Evolutionary conservation across 2,888 invertebrate genomes (phyloP).

Genomic region (Periphyllus acericola): DNA sequence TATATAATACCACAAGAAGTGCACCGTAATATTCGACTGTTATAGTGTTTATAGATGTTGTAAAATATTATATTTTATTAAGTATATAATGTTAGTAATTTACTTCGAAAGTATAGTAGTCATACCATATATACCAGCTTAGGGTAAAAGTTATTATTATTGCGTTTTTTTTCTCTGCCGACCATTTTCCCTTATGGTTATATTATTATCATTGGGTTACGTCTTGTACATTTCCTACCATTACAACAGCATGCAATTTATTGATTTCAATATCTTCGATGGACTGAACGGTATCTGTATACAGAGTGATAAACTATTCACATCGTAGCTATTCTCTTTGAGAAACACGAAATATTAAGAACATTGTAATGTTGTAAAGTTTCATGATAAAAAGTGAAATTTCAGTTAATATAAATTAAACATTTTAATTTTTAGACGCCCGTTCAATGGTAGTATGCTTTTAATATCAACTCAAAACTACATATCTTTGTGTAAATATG

Average conservation of each 20-base stretch:
- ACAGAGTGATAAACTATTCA: too few relatives aligned
- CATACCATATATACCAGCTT: neutral
- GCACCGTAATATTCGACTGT: neutral
- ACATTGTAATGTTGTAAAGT: too few relatives aligned
- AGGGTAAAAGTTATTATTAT: neutral
- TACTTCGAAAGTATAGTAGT: neutral
- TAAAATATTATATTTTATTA: slow-evolving; percentile 8
- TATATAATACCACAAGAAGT: too few relatives aligned
- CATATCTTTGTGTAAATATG: too few relatives aligned
- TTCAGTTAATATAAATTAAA: too few relatives aligned
- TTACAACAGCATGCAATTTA: neutral
- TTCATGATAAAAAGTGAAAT: too few relatives aligned
- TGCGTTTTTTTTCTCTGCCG: neutral
- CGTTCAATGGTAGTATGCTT: too few relatives aligned
- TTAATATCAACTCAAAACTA: too few relatives aligned
- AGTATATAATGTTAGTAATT: slow-evolving; percentile 15
- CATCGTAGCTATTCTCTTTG: too few relatives aligned
- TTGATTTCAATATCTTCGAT: slow-evolving; percentile 20
- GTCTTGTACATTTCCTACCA: neutral
- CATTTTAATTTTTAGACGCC: too few relatives aligned
- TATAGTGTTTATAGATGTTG: slow-evolving; percentile 19
- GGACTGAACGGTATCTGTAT: neutral
- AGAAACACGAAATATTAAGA: too few relatives aligned
- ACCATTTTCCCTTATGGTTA: neutral
- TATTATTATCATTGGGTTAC: neutral